Evolutionary conservation across 2,113 vertebrate genomes (phyloP), one percentile per base, ranked within the genome.

Genomic region (Oostethus manadensis): DNA sequence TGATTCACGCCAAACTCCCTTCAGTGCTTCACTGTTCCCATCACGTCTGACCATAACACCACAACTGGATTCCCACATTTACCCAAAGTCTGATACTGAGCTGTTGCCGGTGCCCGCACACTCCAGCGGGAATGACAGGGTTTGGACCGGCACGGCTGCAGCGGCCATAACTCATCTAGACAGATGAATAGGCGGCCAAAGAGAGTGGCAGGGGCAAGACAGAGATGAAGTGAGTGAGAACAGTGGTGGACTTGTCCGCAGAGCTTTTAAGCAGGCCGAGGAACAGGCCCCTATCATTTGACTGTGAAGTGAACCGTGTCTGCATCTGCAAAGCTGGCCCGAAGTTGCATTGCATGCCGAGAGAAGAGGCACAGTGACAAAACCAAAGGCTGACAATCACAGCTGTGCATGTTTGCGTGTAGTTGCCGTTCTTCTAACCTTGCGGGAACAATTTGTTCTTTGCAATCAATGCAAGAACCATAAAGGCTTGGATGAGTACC

Each of bases 231-330:
- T 68, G 60, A 48, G 48, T 20, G 66, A 66, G 71, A 76, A 78
- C 74, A 81, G 75, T 56, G 71, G 63, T 18, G 10, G 74, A 64
- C 54, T 51, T 83, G 80, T 85, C 62, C 20, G 6, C 54, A 22
- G 71, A 54, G 48, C 62, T 66, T 56, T 38, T 1, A 18, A 60
- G 60, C 50, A 44, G 73, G 49, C 20, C 29, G 55, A 68, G 73
- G 74, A 71, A 67, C 68, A 74, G 75, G 74, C 60, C 79, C 62
- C 74, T 82, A 56, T 83, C 72, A 78, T 82, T 80, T 76, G 60
- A 77, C 74, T 79, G 74, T 55, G 64, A 80, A 67, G 53, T 74
- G 76, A 78, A 76, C 61, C 73, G 0, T 60, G 73, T 62, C 78
- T 75, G 33, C 53, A 14, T 40, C 33, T 20, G 59, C 42, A 14